Evolutionary conservation across 2,797 vertebrate species (phyloP), one percentile per base, ranked within the genome.

Genomic region (Cossypha caffra): DNA sequence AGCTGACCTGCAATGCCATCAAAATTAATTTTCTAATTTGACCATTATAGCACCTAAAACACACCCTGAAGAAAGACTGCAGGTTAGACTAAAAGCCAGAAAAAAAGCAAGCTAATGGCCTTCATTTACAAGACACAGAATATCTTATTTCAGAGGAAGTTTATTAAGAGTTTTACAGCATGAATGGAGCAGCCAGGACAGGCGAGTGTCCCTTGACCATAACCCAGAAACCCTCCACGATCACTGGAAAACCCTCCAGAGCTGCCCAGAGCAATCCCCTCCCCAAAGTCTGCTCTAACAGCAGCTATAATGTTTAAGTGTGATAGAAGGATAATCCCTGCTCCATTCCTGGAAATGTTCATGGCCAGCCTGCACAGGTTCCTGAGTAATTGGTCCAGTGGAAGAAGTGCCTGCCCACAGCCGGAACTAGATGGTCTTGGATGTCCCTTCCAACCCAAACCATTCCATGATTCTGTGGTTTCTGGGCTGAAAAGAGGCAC

Each of bases 291-390:
- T 67, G 40, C 40, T 58, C 31, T 64, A 59, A 58, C 10, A 63
- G 18, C 21, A 86, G 37, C 31, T 51, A 2, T 4, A 38, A 38
- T 38, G 37, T 38, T 38, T 48, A 59, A 47, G 19, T 1, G 2
- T 38, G 16, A n/a, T 1, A 43, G 19, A 73, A 54, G 16, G 54
- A 13, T 24, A 75, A 55, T 31, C n/a, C 8, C n/a, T n/a, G 10
- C 20, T 28, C 12, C n/a, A 51, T 26, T 28, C 24, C 57, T 45
- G n/a, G 14, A 38, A 63, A 55, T 13, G 11, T 40, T 58, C 57
- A 23, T 33, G 42, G 25, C 8, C n/a, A 57, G 13, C 16, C 10
- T 69, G 28, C 11, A 50, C 0, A 0, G 48, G 16, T 7, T 28
- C 25, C 51, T 57, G 19, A 82, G n/a, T 11, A 69, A 57, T 24